Evolutionary conservation across 2,113 vertebrate species (phyloP), one percentile per base, ranked within the genome.

Genomic region (Illadopsis cleaveri): DNA sequence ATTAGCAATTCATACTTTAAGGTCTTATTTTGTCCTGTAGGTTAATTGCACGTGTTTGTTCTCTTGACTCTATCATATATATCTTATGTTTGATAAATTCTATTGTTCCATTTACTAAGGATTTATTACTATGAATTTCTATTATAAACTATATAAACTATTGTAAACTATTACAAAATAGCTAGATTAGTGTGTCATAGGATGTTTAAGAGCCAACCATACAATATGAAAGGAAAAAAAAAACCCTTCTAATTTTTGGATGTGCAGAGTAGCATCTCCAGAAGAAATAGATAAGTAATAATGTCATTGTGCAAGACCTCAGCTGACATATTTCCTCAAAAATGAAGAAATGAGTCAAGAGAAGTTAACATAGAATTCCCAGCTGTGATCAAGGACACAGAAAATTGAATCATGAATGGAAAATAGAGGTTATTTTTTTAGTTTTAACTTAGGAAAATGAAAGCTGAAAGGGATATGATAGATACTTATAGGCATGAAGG

Each of bases 71-170:
- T 81, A 5, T n/a, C 20, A 15, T 15, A 54, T 0, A 0, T 27
- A 47, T 30, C 8, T 56, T 42, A 35, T 2, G 0, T 58, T 37
- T 45, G 38, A 54, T 27, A 82, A 40, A 75, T 21, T 5, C 7
- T n/a, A n/a, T 56, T 65, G 3, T 0, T 0, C 5, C 14, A 37
- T 50, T 76, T 80, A 68, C 13, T 37, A 76, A 58, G 20, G 37
- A 50, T 20, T 76, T 77, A 31, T 64, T 86, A 22, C 6, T 66
- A 31, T 15, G 6, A 58, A 35, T 64, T 72, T 77, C 9, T 62
- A 2, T 28, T 69, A 21, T 30, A 40, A 70, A 40, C 5, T 68
- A 2, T 28, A 24, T 24, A 40, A 70, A 40, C 5, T 68, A 2
- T 24, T 69, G 21, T 23, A 37, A 70, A 48, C 47, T 48, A 48